Evolutionary conservation across 2,888 invertebrate genomes (phyloP).

Genomic region (Vannuccia rotundouncinata): DNA sequence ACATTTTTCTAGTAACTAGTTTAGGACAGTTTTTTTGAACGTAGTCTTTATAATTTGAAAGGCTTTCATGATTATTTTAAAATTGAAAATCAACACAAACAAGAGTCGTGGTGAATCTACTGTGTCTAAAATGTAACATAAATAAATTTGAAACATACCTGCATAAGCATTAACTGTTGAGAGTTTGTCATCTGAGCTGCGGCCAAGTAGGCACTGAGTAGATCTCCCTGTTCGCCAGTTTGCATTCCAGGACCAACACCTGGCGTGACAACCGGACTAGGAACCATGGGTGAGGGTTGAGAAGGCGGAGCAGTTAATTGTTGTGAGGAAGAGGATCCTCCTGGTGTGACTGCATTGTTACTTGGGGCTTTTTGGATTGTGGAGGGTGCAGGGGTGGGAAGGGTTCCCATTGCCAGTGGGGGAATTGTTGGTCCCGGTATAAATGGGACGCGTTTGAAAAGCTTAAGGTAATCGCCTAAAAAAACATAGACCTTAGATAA

Average conservation of each 20-base stretch:
- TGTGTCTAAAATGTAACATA: too few relatives aligned
- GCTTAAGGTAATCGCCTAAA: neutral
- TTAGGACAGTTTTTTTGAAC: too few relatives aligned
- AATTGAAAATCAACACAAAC: too few relatives aligned
- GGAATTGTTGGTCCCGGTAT: neutral
- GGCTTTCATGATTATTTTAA: too few relatives aligned
- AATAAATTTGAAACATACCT: too few relatives aligned
- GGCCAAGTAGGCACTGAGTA: neutral
- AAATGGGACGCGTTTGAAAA: neutral
- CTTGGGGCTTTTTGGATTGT: neutral
- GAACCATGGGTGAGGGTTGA: neutral
- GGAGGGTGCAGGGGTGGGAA: neutral
- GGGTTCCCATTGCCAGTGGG: neutral
- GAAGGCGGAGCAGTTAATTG: neutral
- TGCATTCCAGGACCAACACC: neutral
- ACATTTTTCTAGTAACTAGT: too few relatives aligned
- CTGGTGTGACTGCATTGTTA: neutral
- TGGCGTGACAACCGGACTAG: neutral
- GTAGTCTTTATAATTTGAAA: too few relatives aligned
- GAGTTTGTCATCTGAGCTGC: neutral
- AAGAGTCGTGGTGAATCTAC: too few relatives aligned
- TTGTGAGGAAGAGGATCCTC: neutral
- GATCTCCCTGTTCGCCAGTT: neutral
- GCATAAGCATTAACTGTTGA: conserved; percentile 6
- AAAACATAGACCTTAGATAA: neutral